These are phyloP conservation scores for Campylorhamphus procurvoides DNA, from an alignment of 2,113 vertebrate species.

Conservation along the genomic window DNA sequence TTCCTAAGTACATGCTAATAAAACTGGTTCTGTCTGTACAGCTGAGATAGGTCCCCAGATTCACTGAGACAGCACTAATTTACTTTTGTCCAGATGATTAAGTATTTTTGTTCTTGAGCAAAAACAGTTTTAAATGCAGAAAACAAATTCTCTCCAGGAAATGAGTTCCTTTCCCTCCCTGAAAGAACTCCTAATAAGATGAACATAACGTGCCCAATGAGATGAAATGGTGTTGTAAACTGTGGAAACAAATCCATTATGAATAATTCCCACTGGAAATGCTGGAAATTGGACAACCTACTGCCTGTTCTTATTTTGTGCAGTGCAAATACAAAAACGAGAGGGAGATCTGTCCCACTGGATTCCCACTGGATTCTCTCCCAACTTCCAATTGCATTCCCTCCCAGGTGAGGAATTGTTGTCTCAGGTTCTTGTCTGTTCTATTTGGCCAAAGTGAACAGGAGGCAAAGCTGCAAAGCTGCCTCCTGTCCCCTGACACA, in stretches of 20 bases:
- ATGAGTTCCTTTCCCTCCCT: conserved; percentile 21
- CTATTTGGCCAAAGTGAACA: conserved; percentile 30
- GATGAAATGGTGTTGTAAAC: not conserved
- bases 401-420: not conserved
- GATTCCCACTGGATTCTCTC: not conserved
- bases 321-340: not conserved
- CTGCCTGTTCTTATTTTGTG: not conserved
- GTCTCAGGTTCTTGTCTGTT: not conserved
- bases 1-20: not conserved
- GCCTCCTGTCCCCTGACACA: conserved; percentile 41
- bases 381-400: not conserved
- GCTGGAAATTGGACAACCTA: conserved; percentile 35
- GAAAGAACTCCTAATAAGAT: not conserved
- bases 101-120: not conserved
- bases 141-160: conserved; percentile 4
- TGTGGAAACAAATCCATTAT: not conserved
- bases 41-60: not conserved
- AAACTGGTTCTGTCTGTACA: not conserved
- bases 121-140: not conserved
- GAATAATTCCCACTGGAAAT: conserved; percentile 20
- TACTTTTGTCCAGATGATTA: not conserved
- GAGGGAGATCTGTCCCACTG: not conserved
- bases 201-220: not conserved
- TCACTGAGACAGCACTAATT: not conserved
- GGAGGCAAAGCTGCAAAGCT: conserved; percentile 52